phyloP scores from a whole-genome alignment of 2,888 invertebrate genomes.

The Molorchus minor region DNA sequence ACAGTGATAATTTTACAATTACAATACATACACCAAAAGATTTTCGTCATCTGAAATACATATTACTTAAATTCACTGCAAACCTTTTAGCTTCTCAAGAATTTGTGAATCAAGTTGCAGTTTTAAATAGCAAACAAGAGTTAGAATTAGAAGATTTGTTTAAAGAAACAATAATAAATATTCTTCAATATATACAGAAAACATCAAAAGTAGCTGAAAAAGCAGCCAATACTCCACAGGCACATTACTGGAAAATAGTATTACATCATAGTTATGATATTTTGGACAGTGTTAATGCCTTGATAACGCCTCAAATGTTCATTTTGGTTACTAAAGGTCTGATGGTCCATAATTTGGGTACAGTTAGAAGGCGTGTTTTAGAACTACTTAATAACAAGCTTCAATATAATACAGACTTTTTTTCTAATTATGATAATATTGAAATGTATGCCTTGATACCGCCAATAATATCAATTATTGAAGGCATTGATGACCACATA shows the following conservation, averaged over 20 bases:
- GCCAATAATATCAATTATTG: constrained; percentile 70
- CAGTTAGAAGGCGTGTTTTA: constrained; percentile 82
- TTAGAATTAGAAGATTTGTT: constrained; percentile 70
- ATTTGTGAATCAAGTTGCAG: constrained; percentile 73
- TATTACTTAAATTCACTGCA: constrained; percentile 77
- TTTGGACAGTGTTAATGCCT: constrained; percentile 80
- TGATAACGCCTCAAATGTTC: constrained; percentile 83
- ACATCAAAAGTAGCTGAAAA: constrained; percentile 72
- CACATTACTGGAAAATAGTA: constrained; percentile 85
- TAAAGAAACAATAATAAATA: constrained; percentile 74
- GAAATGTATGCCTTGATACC: constrained; percentile 69
- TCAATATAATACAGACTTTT: constrained; percentile 71
- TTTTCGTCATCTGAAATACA: constrained; percentile 85
- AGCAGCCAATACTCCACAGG: constrained; percentile 66
- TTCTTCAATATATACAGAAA: constrained; percentile 73
- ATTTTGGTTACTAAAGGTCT: constrained; percentile 80
- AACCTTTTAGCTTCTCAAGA: constrained; percentile 73
- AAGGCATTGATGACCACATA: constrained; percentile 61
- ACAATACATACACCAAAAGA: constrained; percentile 75
- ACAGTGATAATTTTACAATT: constrained; percentile 68
- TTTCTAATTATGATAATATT: constrained; percentile 62
- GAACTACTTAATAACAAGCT: constrained; percentile 87
- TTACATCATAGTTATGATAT: constrained; percentile 81
- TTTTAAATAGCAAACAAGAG: constrained; percentile 63
- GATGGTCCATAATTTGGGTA: constrained; percentile 73